phyloP scores from a whole-genome alignment of 2,888 invertebrate genomes.

The Tupiocoris notatus region DNA sequence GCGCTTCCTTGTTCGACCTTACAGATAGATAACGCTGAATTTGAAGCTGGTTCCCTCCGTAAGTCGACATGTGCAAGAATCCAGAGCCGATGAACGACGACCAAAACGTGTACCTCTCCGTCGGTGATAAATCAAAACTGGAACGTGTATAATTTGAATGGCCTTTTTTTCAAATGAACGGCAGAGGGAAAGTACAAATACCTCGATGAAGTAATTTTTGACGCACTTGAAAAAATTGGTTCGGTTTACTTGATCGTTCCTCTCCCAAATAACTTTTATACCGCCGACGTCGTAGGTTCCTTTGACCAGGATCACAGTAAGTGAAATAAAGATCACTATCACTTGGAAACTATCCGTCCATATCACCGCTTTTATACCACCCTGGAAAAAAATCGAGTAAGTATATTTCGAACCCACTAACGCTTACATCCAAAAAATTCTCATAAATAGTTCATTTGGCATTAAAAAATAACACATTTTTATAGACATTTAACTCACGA shows the following conservation, averaged over 20 bases:
- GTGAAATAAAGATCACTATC: constrained; percentile 53
- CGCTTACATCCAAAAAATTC: too few relatives aligned
- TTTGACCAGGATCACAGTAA: constrained; percentile 53
- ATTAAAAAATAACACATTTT: too few relatives aligned
- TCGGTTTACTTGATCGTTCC: constrained; percentile 50
- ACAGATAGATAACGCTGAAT: constrained; percentile 57
- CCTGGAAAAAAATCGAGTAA: constrained; percentile 51
- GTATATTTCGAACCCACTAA: too few relatives aligned
- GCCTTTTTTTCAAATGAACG: background rate
- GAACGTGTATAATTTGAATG: constrained; percentile 18
- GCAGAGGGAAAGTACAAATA: background rate
- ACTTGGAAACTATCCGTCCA: constrained; percentile 56
- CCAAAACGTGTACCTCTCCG: constrained; percentile 56
- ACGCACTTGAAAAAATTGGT: constrained; percentile 51
- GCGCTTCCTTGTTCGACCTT: constrained; percentile 54
- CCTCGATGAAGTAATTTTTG: too few relatives aligned
- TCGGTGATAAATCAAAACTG: constrained; percentile 55
- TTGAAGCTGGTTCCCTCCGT: constrained; percentile 58
- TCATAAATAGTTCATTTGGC: too few relatives aligned
- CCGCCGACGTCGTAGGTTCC: constrained; percentile 54
- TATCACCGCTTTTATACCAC: constrained; percentile 55
- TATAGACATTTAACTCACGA: too few relatives aligned
- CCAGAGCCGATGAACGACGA: constrained; percentile 55
- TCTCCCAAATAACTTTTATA: constrained; percentile 52
- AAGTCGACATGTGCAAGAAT: constrained; percentile 53